These are phyloP conservation scores for Otolemur garnettii DNA, from an alignment of 2,113 vertebrate species.

Conservation along the genomic window DNA sequence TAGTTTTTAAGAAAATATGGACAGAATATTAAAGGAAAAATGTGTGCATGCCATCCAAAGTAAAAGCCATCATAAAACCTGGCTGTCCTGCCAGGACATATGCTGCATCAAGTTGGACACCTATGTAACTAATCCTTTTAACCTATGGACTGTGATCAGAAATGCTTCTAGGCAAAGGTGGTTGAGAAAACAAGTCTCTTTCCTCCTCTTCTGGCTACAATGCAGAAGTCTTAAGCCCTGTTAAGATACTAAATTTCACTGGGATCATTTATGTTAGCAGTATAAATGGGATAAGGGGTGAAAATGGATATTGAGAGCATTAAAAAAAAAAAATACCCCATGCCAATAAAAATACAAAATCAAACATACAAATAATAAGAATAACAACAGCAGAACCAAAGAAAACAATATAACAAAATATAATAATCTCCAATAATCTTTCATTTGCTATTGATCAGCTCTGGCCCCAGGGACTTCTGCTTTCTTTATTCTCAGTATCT, in stretches of 20 bases:
- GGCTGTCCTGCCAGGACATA: neutral
- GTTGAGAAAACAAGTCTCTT: neutral
- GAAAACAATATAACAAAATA: neutral
- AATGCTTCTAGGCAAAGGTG: neutral
- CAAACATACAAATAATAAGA: neutral
- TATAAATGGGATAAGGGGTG: neutral
- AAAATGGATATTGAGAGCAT: neutral
- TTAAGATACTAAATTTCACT: neutral
- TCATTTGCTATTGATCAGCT: neutral
- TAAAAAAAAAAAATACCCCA: neutral
- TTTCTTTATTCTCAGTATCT: neutral
- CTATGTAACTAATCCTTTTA: neutral
- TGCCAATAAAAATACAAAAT: neutral
- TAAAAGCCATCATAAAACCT: neutral
- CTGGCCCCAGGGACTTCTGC: neutral
- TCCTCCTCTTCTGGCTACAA: neutral
- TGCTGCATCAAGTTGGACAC: neutral
- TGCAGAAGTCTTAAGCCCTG: neutral
- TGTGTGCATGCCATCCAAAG: neutral
- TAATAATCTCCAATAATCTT: neutral
- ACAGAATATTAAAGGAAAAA: neutral
- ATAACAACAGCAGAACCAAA: neutral
- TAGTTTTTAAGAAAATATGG: neutral
- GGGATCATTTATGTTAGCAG: neutral
- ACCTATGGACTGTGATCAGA: neutral